These are phyloP conservation scores for Globodera rostochiensis DNA, from an alignment of 1,140 invertebrate species.

Conservation along the genomic window DNA sequence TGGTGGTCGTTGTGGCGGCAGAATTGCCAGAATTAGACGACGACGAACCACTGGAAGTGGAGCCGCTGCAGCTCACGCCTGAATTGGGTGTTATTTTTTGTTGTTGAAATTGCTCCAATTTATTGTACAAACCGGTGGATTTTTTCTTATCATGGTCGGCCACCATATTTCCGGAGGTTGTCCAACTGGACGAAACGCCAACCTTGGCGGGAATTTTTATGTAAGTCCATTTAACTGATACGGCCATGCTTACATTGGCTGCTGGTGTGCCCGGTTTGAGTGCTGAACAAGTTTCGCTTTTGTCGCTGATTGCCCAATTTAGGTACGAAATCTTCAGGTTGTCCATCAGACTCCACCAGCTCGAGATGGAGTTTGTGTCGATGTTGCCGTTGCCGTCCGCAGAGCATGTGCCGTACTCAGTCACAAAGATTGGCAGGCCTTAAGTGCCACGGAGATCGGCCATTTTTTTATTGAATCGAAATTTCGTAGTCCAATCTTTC, in stretches of 20 bases:
- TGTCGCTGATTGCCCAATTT: constrained; percentile 13
- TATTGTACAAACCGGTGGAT: neutral
- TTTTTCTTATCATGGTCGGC: neutral
- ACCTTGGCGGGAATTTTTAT: neutral
- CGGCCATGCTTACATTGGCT: neutral
- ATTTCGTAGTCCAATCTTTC: too few relatives aligned
- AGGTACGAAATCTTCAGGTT: constrained; percentile 17
- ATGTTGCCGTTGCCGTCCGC: constrained; percentile 20
- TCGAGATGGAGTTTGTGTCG: neutral
- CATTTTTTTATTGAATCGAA: neutral
- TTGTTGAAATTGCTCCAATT: neutral
- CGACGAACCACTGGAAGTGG: neutral
- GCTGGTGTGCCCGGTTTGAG: constrained; percentile 14
- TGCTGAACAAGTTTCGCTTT: constrained; percentile 3
- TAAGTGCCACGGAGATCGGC: neutral
- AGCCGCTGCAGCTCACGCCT: neutral
- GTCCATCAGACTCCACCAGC: constrained; percentile 36
- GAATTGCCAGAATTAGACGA: neutral
- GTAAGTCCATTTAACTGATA: too few relatives aligned
- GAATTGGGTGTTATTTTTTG: neutral
- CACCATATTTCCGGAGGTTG: neutral
- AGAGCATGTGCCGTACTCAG: constrained; percentile 36
- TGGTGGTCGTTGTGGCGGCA: neutral
- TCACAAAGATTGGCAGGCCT: constrained; percentile 28
- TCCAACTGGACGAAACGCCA: neutral